Conservation (phyloP, 2,113 vertebrate species). For the Cyprinodon brontotheroides region DNA sequence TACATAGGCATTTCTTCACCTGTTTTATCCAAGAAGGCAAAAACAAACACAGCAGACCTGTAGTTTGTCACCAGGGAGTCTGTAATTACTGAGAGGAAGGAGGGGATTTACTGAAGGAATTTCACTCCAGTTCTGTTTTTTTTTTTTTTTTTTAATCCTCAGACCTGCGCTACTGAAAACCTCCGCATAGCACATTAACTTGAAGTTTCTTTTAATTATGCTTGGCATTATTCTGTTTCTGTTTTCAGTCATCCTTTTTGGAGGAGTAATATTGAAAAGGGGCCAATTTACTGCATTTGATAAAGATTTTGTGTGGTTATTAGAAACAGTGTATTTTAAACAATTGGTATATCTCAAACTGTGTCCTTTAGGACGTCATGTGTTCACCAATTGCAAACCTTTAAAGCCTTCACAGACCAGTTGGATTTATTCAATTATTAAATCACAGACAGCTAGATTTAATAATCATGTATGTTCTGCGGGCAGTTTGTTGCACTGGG, state of each 20-base stretch:
- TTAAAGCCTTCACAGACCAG: too few species aligned
- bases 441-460: too few species aligned
- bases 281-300: too few species aligned
- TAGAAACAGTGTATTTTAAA: too few species aligned
- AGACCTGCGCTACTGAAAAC: slow-evolving; percentile 16
- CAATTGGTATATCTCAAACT: background rate
- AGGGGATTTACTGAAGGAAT: slow-evolving; percentile 56
- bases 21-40: slow-evolving; percentile 60
- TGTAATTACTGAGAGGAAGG: slow-evolving; percentile 70
- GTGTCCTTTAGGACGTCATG: background rate
- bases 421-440: too few species aligned
- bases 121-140: slow-evolving; percentile 44
- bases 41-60: slow-evolving; percentile 63
- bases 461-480: too few species aligned
- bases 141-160: slow-evolving; percentile 16
- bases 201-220: background rate
- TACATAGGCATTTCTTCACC: slow-evolving; percentile 48
- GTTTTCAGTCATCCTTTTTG: slow-evolving; percentile 35
- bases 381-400: too few species aligned
- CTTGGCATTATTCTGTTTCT: slow-evolving; percentile 32
- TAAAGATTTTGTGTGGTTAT: too few species aligned
- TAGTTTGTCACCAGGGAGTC: slow-evolving; percentile 59
- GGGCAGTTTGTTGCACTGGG: too few species aligned
- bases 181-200: background rate
- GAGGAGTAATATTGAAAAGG: slow-evolving; percentile 18